Evolutionary conservation across 2,888 invertebrate genomes (phyloP).

Genomic region (Cantharis rufa): DNA sequence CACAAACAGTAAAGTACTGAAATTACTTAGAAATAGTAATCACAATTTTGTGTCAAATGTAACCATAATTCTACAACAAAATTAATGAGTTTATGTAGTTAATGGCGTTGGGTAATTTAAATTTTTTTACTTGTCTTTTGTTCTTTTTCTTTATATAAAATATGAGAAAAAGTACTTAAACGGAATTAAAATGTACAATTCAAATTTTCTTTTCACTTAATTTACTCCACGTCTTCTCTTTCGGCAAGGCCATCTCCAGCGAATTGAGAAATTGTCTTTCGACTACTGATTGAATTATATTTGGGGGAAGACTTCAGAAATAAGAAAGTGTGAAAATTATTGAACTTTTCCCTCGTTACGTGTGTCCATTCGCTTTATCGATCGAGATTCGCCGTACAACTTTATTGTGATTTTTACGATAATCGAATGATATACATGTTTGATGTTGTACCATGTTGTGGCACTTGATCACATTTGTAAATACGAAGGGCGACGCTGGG

Average conservation of each 20-base stretch:
- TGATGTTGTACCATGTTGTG: slow-evolving; percentile 6
- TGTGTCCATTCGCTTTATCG: background rate
- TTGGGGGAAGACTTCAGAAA: background rate
- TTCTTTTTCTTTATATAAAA: background rate
- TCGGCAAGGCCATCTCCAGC: slow-evolving; percentile 5
- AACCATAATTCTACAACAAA: background rate
- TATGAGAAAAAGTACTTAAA: background rate
- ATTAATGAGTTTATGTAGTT: background rate
- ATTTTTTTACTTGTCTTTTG: background rate
- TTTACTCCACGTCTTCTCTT: slow-evolving; percentile 4
- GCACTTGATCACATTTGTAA: slow-evolving; percentile 10
- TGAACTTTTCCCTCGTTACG: background rate
- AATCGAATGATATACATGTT: background rate
- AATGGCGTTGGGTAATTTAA: background rate
- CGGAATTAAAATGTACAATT: slow-evolving; percentile 3
- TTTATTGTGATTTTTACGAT: slow-evolving; percentile 2
- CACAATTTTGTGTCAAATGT: background rate
- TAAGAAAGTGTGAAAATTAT: background rate
- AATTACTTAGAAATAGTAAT: background rate
- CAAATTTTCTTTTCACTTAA: slow-evolving; percentile 13
- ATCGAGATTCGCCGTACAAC: background rate
- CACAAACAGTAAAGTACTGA: background rate
- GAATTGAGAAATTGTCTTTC: slow-evolving; percentile 16
- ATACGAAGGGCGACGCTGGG: slow-evolving; percentile 5
- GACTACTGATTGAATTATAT: slow-evolving; percentile 13